Base-by-base conservation (phyloP, 2,113 vertebrate genomes). In the Pseudorectes ferrugineus region DNA sequence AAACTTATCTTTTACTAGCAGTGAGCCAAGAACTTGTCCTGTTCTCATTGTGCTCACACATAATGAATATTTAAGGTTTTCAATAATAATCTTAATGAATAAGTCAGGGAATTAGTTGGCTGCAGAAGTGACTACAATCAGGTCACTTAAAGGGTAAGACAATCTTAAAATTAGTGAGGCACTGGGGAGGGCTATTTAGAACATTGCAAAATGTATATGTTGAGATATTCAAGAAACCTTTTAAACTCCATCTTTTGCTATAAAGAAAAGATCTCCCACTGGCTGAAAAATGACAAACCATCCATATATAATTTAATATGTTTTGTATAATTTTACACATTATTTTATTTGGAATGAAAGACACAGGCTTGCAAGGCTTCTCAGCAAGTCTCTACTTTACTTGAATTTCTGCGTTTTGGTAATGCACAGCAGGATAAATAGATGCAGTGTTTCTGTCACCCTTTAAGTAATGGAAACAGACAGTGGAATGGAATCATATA, bases 41-140 rank as follows among this genome's bases (percentile, higher is more conserved):
- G 42, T 84, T 92, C 62, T 89, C 79, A 45, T 33, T 91, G 71
- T 77, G 57, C 33, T 97, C 55, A 92, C 93, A 95, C 95, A 83
- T 97, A 95, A 97, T 97, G 93, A 94, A 91, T 96, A 97, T 95
- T 93, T 93, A 76, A 71, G 35, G 77, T 93, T 95, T 95, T 94
- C 94, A 96, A 78, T 92, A 89, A 91, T 95, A 95, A 89, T 89
- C 88, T 95, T 96, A 96, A 97, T 91, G 89, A 97, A 96, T 58
- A 91, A 96, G 94, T 81, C 74, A 91, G 85, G 85, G 95, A 96
- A 96, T 89, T 93, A 88, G 80, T 91, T 94, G 91, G 81, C 88
- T 85, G 22, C 71, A n/a, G 38, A 86, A 95, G 45, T 93, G 71
- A 91, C 76, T 91, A 40, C 0, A 3, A 96, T 90, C 63, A 70